Base-by-base conservation (phyloP, 2,797 vertebrate species). In the Coluber constrictor region DNA sequence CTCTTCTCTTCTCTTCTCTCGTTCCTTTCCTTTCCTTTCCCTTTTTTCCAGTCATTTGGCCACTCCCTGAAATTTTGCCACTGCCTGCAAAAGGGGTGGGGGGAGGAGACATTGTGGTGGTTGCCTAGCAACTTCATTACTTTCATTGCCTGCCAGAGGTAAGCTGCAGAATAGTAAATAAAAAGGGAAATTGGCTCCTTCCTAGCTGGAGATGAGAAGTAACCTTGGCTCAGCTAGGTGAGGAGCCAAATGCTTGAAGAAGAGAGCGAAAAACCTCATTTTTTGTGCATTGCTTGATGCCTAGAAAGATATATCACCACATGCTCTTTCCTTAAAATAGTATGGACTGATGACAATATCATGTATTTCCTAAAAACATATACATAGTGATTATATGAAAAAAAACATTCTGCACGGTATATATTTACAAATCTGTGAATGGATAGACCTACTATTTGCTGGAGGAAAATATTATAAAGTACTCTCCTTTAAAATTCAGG, bases 401-500 rank as follows among this genome's bases (percentile, higher is more conserved):
- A 16, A 16, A 51, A 16, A 32, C 6, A 37, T 57, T 57, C n/a
- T 32, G 8, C 87, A 29, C 9, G 11, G 4, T 37, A 57, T 1
- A n/a, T 59, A 37, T 32, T 88, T 32, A 59, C 29, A 16, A 87
- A 63, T 7, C 47, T 7, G n/a, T 32, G 56, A 74, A 32, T n/a
- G 5, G 56, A 47, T 47, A 29, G 18, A 27, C 25, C 5, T 11
- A n/a, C 25, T 43, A 54, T 61, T n/a, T 93, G 27, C 83, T 79
- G 5, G 88, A 59, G 27, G n/a, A 5, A 7, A 20, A 90, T 51
- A 60, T n/a, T 47, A 56, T 60, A 32, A 83, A 25, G 1, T 15
- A 32, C 61, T 74, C 20, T 43, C n/a, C 11, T 32, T 79, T 95
- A 8, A 18, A 92, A 91, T 93, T 92, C 90, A 66, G 91, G 83